A percentile compares a stretch with the other conserved stretches of the same genome.
Conservation (phyloP, 2,113 vertebrate species). For the Pogonocichla stellata region DNA sequence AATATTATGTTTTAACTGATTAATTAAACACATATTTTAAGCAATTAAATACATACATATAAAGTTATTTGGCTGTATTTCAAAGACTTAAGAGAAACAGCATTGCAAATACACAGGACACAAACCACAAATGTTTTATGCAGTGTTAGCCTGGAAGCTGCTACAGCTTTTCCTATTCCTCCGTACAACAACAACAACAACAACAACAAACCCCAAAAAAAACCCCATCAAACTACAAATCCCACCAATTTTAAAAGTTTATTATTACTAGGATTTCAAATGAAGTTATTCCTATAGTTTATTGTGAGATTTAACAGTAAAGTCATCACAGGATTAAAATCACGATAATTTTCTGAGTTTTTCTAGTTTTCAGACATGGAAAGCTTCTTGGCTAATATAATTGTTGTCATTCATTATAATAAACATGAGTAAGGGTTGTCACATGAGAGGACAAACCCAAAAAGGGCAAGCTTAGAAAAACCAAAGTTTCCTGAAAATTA, state of each 20-base stretch:
- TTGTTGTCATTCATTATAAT: background rate
- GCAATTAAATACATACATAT: background rate
- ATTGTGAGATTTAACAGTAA: background rate
- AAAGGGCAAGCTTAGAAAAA: background rate
- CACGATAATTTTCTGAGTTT: background rate
- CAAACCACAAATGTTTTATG: background rate
- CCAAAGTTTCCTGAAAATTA: background rate
- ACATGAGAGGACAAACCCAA: background rate
- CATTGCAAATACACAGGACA: background rate
- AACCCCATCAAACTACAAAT: background rate
- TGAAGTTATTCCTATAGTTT: background rate
- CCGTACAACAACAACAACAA: background rate
- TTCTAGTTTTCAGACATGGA: background rate
- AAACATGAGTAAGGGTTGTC: background rate
- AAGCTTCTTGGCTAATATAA: background rate
- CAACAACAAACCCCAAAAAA: background rate
- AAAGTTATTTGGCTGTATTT: background rate
- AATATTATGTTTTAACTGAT: background rate
- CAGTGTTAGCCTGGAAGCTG: background rate
- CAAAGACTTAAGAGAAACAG: background rate
- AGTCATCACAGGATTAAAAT: background rate
- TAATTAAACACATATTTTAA: background rate
- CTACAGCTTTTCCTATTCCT: background rate
- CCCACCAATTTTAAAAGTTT: background rate
- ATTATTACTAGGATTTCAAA: background rate